Percentiles rank a stretch among this genome's conserved stretches.
These are phyloP conservation scores for Lucilia cuprina DNA, from an alignment of 1,140 invertebrate genomes.

Conservation along the genomic window DNA sequence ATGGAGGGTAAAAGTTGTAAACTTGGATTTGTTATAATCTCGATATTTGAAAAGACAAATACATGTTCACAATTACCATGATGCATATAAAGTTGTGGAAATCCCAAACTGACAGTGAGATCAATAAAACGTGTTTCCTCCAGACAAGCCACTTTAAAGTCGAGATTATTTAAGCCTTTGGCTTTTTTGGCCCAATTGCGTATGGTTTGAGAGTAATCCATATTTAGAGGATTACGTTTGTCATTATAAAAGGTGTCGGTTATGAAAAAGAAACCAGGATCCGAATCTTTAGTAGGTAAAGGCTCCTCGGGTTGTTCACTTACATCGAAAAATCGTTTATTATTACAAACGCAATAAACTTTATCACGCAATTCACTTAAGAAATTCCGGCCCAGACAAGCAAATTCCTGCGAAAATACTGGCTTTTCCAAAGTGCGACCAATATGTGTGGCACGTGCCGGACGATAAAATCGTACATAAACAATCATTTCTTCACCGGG, in stretches of 20 bases:
- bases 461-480: conserved; percentile 63
- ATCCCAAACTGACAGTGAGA: conserved; percentile 72
- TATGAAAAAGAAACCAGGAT: conserved; percentile 78
- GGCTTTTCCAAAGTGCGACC: conserved; percentile 57
- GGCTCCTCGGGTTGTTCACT: conserved; percentile 67
- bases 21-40: conserved; percentile 63
- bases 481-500: conserved; percentile 57
- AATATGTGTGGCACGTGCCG: conserved; percentile 51
- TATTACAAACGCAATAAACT: conserved; percentile 74
- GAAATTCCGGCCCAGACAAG: conserved; percentile 70
- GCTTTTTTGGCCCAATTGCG: conserved; percentile 70
- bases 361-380: conserved; percentile 72
- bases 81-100: conserved; percentile 81
- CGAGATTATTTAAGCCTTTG: conserved; percentile 62
- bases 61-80: conserved; percentile 91
- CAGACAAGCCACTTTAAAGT: conserved; percentile 70
- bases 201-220: conserved; percentile 72
- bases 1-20: conserved; percentile 38
- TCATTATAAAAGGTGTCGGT: conserved; percentile 83
- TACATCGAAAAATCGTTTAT: conserved; percentile 68
- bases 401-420: conserved; percentile 67
- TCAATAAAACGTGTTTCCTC: conserved; percentile 70
- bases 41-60: conserved; percentile 77
- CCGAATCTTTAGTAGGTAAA: conserved; percentile 62
- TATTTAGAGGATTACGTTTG: conserved; percentile 65